Base-by-base conservation (phyloP, 2,797 vertebrate species). In the Dendrocincla tyrannina region DNA sequence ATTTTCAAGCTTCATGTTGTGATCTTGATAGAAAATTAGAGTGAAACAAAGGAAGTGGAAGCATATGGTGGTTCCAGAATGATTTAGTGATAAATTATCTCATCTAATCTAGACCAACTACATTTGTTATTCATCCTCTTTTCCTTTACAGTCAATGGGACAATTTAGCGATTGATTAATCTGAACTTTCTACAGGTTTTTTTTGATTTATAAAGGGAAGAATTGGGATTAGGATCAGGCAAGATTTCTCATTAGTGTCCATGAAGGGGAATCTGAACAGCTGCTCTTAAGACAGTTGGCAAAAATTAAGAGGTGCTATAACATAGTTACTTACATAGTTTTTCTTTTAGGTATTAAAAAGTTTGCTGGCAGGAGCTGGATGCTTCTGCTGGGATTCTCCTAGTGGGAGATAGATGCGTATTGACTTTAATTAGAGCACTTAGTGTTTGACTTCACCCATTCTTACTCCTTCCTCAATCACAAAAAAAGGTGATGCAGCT, bases 1-100 rank as follows among this genome's bases (percentile, higher is more conserved):
- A 2, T 68, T 68, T 60, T 91, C 39, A 86, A 75, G 42, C 32
- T 75, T 68, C 39, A 35, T 39, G 11, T 58, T 81, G 27, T 64
- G 46, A 46, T 90, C 46, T 87, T 62, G 28, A 47, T 55, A n/a
- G 37, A 42, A 91, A 91, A 87, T 46, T 24, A 85, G 74, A 81
- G 22, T 59, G 47, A 84, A 86, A 44, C 33, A 85, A 76, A 64
- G 16, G 25, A 76, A 73, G 12, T 47, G 24, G 44, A 75, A 81
- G 24, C 24, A 44, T 55, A 59, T 27, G 25, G 18, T 49, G 25
- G 20, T 80, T 77, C 37, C 44, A 62, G 76, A 64, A 17, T 11
- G 16, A 17, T 35, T n/a, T 53, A 46, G 11, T 50, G 20, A 16
- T 33, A 69, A 86, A 95, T 25, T 39, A 56, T 56, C 35, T 72